These are phyloP conservation scores for Choristoneura rosaceana DNA, from an alignment of 2,888 invertebrate species.

Conservation along the genomic window DNA sequence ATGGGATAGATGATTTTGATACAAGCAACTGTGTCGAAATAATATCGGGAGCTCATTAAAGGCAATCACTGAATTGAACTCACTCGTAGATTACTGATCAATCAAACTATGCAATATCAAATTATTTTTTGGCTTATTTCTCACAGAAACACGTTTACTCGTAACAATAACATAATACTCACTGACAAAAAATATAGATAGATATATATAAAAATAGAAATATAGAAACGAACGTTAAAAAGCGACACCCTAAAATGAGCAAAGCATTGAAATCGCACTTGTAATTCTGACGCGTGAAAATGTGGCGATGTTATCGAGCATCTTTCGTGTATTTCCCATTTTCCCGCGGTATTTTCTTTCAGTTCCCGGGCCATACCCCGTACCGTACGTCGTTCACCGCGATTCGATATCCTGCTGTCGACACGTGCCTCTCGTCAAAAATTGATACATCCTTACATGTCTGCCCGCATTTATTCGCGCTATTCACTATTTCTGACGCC, in stretches of 20 bases:
- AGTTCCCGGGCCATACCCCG: background rate
- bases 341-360: constrained; percentile 20
- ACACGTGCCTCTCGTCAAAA: constrained; percentile 38
- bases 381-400: constrained; percentile 2
- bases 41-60: too few relatives aligned
- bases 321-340: constrained; percentile 16
- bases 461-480: constrained; percentile 13
- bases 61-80: too few relatives aligned
- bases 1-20: too few relatives aligned
- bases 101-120: too few relatives aligned
- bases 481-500: constrained; percentile 34
- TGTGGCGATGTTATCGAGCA: constrained; percentile 32
- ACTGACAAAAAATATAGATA: background rate
- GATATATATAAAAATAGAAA: background rate
- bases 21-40: too few relatives aligned
- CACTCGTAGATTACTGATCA: too few relatives aligned
- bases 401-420: constrained; percentile 36
- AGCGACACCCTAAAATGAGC: constrained; percentile 4
- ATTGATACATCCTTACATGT: constrained; percentile 35
- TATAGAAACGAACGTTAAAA: background rate
- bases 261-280: constrained; percentile 6
- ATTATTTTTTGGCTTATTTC: too few relatives aligned
- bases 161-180: background rate
- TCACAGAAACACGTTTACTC: too few relatives aligned
- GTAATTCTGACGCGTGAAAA: constrained; percentile 14